phyloP scores from a whole-genome alignment of 2,113 vertebrate genomes.

The Poeciliopsis prolifica region DNA sequence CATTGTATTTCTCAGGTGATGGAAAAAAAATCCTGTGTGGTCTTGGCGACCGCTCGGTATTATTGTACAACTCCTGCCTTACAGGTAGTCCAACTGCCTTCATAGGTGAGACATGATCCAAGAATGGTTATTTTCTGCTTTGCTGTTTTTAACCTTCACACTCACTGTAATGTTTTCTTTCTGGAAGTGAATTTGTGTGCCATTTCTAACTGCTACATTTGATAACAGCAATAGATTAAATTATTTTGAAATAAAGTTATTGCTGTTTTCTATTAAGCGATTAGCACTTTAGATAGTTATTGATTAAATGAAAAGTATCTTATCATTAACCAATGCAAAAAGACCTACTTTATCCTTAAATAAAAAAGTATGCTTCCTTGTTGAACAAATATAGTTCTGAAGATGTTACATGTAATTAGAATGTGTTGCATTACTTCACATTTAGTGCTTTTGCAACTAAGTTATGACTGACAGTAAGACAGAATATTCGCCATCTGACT shows the following conservation, averaged over 20 bases:
- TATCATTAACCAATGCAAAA: too few relatives aligned
- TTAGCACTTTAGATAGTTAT: too few relatives aligned
- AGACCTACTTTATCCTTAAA: too few relatives aligned
- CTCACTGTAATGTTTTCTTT: conserved; percentile 3
- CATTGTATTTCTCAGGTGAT: conserved; percentile 78
- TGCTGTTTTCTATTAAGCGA: too few relatives aligned
- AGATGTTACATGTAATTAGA: not conserved
- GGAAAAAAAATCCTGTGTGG: conserved; percentile 87
- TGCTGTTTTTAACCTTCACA: conserved; percentile 22
- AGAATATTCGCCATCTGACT: not conserved
- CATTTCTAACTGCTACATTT: not conserved
- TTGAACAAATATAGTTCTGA: not conserved
- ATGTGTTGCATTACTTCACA: not conserved
- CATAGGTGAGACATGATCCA: conserved; percentile 78
- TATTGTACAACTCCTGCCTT: conserved; percentile 81
- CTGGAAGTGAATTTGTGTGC: not conserved
- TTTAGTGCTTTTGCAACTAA: not conserved
- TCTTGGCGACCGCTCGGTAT: conserved; percentile 80
- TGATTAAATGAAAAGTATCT: too few relatives aligned
- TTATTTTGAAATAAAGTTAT: too few relatives aligned
- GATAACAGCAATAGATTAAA: not conserved
- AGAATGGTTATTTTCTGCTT: conserved; percentile 14
- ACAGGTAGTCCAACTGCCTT: conserved; percentile 73
- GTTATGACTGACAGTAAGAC: not conserved
- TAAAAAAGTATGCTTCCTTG: too few relatives aligned